Conservation (phyloP, 1,140 invertebrate species). For the Ceratoteleas bidentatus region DNA sequence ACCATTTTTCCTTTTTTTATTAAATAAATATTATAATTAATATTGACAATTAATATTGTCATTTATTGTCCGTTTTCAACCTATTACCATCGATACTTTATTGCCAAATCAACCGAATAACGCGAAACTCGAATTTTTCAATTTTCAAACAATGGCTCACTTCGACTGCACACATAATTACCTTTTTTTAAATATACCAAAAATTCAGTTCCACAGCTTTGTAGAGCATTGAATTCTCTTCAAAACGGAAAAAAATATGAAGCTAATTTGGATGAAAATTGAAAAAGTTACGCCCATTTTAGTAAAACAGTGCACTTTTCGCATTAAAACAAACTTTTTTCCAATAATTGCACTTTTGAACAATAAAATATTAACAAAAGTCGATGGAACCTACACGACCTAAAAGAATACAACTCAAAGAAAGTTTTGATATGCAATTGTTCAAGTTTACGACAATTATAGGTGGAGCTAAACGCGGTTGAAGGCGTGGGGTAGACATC, state of each 20-base stretch:
- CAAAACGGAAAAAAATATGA: not conserved
- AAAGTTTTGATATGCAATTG: conserved; percentile 3
- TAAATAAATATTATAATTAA: conserved; percentile 10
- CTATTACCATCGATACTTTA: too few species aligned
- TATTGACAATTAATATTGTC: conserved; percentile 3
- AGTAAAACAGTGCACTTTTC: conserved; percentile 8
- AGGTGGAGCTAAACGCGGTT: conserved; percentile 1
- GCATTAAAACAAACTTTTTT: not conserved
- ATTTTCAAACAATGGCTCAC: conserved; percentile 8
- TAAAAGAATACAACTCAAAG: not conserved
- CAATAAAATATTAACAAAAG: not conserved
- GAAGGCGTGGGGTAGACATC: not conserved
- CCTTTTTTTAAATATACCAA: conserved; percentile 7
- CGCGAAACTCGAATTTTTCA: conserved; percentile 9
- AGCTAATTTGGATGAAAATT: conserved; percentile 8
- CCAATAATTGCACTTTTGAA: conserved; percentile 1
- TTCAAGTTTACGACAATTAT: not conserved
- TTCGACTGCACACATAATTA: not conserved
- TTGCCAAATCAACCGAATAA: not conserved
- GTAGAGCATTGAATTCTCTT: not conserved
- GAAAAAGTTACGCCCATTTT: not conserved
- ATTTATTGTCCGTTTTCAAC: conserved; percentile 2
- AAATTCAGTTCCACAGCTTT: not conserved
- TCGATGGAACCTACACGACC: conserved; percentile 2
- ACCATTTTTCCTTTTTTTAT: not conserved